phyloP scores from a whole-genome alignment of 2,888 invertebrate species.

The Drosophila anceps region DNA sequence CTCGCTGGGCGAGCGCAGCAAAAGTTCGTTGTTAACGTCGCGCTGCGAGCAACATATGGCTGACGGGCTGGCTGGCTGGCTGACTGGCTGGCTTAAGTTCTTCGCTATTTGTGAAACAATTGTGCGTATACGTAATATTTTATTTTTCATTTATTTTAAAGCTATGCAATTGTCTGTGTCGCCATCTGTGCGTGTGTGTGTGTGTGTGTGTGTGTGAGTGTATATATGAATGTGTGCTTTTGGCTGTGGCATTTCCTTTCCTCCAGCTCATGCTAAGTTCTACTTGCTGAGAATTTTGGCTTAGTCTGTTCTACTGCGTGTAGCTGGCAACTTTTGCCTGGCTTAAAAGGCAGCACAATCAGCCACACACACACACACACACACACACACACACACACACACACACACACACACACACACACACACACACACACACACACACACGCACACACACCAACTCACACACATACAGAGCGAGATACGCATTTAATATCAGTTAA shows the following conservation, averaged over 20 bases:
- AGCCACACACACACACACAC: background rate
- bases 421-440: background rate
- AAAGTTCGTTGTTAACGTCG: slow-evolving; percentile 6
- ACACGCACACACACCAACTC: too few relatives aligned
- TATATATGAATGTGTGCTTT: background rate
- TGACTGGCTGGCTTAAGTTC: slow-evolving; percentile 10
- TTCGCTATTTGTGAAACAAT: slow-evolving; percentile 36
- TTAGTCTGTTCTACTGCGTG: slow-evolving; percentile 24
- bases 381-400: slow-evolving; percentile 2
- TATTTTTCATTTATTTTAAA: slow-evolving; percentile 33
- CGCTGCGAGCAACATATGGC: background rate
- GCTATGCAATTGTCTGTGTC: slow-evolving; percentile 4
- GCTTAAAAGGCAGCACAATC: background rate
- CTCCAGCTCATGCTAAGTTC: slow-evolving; percentile 13
- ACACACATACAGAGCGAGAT: background rate
- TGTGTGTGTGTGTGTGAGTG: background rate
- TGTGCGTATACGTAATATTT: slow-evolving; percentile 58
- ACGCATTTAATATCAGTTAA: slow-evolving; percentile 24
- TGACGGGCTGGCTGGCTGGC: slow-evolving; percentile 3
- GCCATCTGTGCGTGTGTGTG: background rate
- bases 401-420: background rate
- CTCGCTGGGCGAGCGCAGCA: slow-evolving; percentile 12
- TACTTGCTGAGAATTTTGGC: slow-evolving; percentile 14
- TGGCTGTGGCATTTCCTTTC: slow-evolving; percentile 26
- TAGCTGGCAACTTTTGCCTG: slow-evolving; percentile 1